A percentile compares a stretch with the other conserved stretches of the same genome.
These are phyloP conservation scores for Cheilosia soror DNA, from an alignment of 2,888 invertebrate genomes.

Conservation along the genomic window DNA sequence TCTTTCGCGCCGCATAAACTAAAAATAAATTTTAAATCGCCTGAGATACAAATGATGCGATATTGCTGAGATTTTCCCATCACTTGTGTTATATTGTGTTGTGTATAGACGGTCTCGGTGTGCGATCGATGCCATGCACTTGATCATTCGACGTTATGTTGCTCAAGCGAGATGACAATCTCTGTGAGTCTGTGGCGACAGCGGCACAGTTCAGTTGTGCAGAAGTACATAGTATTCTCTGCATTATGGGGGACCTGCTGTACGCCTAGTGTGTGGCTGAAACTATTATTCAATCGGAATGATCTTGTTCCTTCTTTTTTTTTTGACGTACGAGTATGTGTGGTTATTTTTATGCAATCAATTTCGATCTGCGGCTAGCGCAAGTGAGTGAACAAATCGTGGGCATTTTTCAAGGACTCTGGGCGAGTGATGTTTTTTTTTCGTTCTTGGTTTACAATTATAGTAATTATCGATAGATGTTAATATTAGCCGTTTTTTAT, in stretches of 20 bases:
- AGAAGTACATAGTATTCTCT: background rate
- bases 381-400: constrained; percentile 39
- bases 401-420: constrained; percentile 66
- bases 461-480: no score
- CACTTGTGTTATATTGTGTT: constrained; percentile 30
- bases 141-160: constrained; percentile 53
- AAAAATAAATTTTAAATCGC: constrained; percentile 42
- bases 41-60: constrained; percentile 37
- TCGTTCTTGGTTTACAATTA: background rate
- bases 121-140: constrained; percentile 65
- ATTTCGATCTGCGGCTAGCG: constrained; percentile 20
- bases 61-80: constrained; percentile 59
- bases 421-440: background rate
- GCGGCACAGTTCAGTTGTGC: background rate
- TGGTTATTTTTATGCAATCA: constrained; percentile 71
- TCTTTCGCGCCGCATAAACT: constrained; percentile 19
- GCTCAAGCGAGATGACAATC: constrained; percentile 32
- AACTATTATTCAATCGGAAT: constrained; percentile 68
- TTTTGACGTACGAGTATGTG: constrained; percentile 51
- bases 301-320: constrained; percentile 72
- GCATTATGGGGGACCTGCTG: constrained; percentile 10
- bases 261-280: constrained; percentile 52
- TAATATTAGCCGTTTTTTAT: no score
- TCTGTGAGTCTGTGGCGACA: background rate
- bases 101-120: constrained; percentile 46